Base-by-base conservation (phyloP, 30 jellyfish, hydroid and myxozoan species). In the Chironex yamaguchii region DNA sequence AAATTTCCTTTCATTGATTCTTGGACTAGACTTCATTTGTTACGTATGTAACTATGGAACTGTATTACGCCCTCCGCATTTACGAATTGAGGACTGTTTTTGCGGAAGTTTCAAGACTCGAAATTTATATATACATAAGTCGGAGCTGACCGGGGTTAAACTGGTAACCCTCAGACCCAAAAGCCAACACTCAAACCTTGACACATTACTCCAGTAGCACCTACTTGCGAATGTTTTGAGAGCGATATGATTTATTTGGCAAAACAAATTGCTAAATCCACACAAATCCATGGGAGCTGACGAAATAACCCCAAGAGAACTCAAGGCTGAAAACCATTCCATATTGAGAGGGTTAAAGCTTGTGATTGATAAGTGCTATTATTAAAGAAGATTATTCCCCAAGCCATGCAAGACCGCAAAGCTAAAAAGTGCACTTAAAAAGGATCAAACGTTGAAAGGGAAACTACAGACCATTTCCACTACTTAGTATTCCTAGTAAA, bases 221-320 rank as follows among this genome's bases (percentile, higher is more conserved):
- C 71, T 53, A 53, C 71, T 17, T 53, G 71, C 20, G 13, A 4
- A 53, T 17, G 13, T n/a, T 53, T 53, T 17, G 20, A 53, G 71
- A 53, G 71, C 25, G 71, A 53, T 32, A 53, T 17, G 9, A 17
- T 53, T 53, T 53, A 53, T 53, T 17, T 53, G 71, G 71, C 4
- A 53, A 6, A 53, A n/a, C 62, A 42, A 42, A n/a, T 42, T 42
- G n/a, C 62, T 42, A 42, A 42, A 42, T 42, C 62, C 62, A 42
- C 62, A 42, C 62, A 42, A 42, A 42, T 42, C 62, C n/a, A 42
- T 42, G 62, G n/a, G n/a, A n/a, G n/a, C n/a, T n/a, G n/a, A n/a
- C n/a, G n/a, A n/a, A n/a, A n/a, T n/a, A n/a, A n/a, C 62, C n/a
- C 62, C 62, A 42, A 42, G 62, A 42, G 62, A 42, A 42, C 14